These are phyloP conservation scores for Tragelaphus scriptus DNA, from an alignment of 2,113 vertebrate species.

Conservation along the genomic window DNA sequence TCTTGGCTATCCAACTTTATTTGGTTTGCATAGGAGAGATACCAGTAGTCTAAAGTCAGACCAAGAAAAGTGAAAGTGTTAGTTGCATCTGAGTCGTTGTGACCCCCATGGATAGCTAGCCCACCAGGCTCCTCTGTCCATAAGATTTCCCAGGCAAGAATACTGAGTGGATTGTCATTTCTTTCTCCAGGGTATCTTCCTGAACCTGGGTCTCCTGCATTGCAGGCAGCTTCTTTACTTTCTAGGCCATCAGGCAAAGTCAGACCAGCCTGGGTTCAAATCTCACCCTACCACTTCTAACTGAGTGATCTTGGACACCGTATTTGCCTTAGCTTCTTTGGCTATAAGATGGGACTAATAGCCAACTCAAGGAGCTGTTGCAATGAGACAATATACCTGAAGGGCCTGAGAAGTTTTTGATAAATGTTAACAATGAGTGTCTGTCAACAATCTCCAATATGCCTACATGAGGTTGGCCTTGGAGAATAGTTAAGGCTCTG, in stretches of 20 bases:
- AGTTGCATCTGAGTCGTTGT: neutral
- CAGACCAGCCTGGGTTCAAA: neutral
- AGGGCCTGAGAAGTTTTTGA: neutral
- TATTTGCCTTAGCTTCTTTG: neutral
- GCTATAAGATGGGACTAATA: neutral
- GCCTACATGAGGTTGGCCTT: neutral
- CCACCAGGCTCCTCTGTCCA: neutral
- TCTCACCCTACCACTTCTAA: neutral
- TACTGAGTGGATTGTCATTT: neutral
- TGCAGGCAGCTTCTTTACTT: neutral
- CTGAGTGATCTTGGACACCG: neutral
- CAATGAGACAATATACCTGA: neutral
- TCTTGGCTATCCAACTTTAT: neutral
- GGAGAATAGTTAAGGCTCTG: neutral
- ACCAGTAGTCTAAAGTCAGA: neutral
- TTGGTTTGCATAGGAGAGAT: neutral
- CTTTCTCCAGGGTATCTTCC: neutral
- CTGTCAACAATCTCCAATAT: neutral
- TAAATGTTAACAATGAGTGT: neutral
- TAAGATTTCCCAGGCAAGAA: neutral
- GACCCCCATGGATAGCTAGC: neutral
- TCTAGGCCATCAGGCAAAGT: neutral
- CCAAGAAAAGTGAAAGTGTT: neutral
- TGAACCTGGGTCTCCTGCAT: neutral
- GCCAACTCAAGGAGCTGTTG: neutral